Base-by-base conservation (phyloP, 1,140 invertebrate genomes). In the Scaptomyza graminum region DNA sequence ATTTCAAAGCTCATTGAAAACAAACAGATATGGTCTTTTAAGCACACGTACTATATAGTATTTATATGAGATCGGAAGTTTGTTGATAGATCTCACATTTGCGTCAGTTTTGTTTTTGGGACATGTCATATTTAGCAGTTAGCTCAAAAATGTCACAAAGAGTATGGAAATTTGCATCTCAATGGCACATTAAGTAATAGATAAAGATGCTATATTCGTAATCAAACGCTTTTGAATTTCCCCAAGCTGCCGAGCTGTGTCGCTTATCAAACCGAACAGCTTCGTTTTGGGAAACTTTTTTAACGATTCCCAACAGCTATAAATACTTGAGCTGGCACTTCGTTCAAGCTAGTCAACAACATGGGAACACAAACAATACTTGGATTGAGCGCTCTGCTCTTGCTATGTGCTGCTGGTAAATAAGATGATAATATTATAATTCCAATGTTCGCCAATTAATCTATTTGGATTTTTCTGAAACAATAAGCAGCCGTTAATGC, bases 391-490 rank as follows among this genome's bases (percentile, higher is more conserved):
- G 50, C 54, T 7, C 1, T 28, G 11, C 54, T 71, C 3, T 34
- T 71, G 18, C 16, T 71, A 8, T 51, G 68, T 49, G 62, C 62
- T 16, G 62, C 62, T 16, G 62, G 68, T 66, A 59, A 70, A 50
- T 31, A 6, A 25, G 31, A 6, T 9, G 4, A 44, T 11, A 15
- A 25, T 15, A 25, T 31, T 3, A 25, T 31, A 7, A 11, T 18
- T 39, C 15, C 6, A 54, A 37, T 13, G 11, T 54, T 22, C 13
- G 7, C 34, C 16, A 39, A 18, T 25, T 47, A 11, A 47, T 18
- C 11, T 47, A 1, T 46, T 46, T 9, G 1, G 16, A 22, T 47
- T n/a, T 31, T 31, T 5, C n/a, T n/a, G 6, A 6, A 31, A 22
- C 5, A 1, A 12, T 2, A 9, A 76, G 75, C 13, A 28, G 18